A percentile compares a stretch with the other conserved stretches of the same genome.
Conservation (phyloP, 1,140 invertebrate genomes). For the Ectropis grisescens region DNA sequence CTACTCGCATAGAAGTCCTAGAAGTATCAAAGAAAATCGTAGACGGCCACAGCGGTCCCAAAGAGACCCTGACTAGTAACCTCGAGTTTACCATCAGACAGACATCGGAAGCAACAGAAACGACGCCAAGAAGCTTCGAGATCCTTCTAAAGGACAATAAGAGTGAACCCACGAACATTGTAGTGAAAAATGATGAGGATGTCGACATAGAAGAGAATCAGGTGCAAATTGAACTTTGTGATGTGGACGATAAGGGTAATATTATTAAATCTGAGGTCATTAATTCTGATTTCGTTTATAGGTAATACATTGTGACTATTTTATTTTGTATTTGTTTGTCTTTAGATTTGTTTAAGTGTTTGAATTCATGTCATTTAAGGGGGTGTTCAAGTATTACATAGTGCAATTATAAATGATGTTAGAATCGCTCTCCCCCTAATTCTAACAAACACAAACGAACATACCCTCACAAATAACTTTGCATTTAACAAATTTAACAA, state of each 20-base stretch:
- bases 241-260: constrained; percentile 48
- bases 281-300: constrained; percentile 23
- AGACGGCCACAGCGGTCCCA: constrained; percentile 44
- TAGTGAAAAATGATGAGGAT: constrained; percentile 20
- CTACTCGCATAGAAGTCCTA: constrained; percentile 82
- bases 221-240: constrained; percentile 49
- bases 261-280: constrained; percentile 43
- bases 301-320: no score
- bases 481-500: constrained; percentile 43
- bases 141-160: constrained; percentile 26
- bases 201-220: constrained; percentile 11
- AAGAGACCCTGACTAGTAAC: constrained; percentile 37
- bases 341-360: no score
- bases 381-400: no score
- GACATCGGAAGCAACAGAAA: constrained; percentile 27
- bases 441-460: no score
- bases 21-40: constrained; percentile 78
- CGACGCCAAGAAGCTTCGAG: constrained; percentile 32
- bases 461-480: constrained; percentile 37
- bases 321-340: no score
- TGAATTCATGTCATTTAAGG: no score
- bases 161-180: constrained; percentile 15
- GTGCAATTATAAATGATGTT: no score
- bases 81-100: constrained; percentile 45
- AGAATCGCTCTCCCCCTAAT: no score